Evolutionary conservation across 1,140 invertebrate species (phyloP).

Genomic region (Papilio polyxenes): DNA sequence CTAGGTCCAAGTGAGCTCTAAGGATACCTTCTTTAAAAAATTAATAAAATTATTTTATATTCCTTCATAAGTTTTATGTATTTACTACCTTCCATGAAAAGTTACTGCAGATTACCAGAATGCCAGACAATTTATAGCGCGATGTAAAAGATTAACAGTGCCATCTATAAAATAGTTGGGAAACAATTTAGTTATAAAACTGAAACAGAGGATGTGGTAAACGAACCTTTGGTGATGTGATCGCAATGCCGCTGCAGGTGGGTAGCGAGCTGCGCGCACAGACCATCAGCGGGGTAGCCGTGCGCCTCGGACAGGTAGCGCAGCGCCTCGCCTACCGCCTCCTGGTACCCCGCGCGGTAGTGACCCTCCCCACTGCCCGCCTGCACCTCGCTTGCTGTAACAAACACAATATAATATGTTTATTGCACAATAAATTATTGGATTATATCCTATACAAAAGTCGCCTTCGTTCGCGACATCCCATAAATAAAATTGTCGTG

Average conservation of each 20-base stretch:
- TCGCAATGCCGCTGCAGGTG: constrained; percentile 93
- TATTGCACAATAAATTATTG: no score
- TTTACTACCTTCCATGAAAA: no score
- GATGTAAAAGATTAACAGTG: neutral
- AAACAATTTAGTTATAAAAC: neutral
- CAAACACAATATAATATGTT: neutral
- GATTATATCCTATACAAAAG: no score
- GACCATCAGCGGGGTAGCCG: constrained; percentile 88
- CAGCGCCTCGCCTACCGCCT: constrained; percentile 94
- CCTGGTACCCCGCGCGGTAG: constrained; percentile 91
- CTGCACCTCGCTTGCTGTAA: constrained; percentile 73
- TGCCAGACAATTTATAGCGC: neutral
- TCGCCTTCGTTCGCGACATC: no score
- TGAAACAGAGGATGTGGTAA: neutral
- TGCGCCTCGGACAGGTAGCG: constrained; percentile 94
- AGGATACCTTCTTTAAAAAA: no score
- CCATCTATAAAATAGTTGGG: neutral
- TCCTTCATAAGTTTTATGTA: no score
- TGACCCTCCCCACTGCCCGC: constrained; percentile 80
- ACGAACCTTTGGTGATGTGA: constrained; percentile 81
- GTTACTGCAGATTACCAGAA: no score
- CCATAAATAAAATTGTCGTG: no score
- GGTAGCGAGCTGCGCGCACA: constrained; percentile 90
- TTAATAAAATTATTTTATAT: no score
- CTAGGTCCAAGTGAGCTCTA: no score